Conservation (phyloP, 2,888 invertebrate species). For the Calameuta pallipes region DNA sequence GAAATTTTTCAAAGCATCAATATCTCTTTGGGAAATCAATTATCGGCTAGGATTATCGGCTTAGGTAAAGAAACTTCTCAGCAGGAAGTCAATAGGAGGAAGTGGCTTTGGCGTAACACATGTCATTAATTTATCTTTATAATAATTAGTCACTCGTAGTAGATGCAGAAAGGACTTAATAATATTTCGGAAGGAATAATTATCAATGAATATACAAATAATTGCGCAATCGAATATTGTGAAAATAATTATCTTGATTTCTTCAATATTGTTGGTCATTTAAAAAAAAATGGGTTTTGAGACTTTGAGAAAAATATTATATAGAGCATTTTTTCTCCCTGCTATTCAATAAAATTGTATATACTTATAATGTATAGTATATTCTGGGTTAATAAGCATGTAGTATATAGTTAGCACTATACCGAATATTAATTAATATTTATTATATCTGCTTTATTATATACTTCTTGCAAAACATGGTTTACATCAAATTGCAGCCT, state of each 20-base stretch:
- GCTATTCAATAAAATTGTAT: background rate
- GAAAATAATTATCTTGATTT: background rate
- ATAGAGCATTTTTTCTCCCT: background rate
- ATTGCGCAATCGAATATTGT: background rate
- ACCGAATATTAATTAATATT: background rate
- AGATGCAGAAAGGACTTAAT: background rate
- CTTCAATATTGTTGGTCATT: background rate
- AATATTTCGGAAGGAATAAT: background rate
- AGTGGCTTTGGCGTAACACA: background rate
- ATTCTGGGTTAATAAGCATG: background rate
- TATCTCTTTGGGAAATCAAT: background rate
- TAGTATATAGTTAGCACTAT: background rate
- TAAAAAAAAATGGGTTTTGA: background rate
- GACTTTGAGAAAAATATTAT: background rate
- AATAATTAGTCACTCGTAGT: background rate
- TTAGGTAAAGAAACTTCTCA: background rate
- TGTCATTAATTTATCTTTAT: background rate
- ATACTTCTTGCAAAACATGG: background rate
- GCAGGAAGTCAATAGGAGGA: background rate
- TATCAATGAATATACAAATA: background rate
- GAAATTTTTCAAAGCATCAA: background rate
- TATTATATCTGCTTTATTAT: background rate
- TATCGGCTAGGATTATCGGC: background rate
- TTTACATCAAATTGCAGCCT: background rate
- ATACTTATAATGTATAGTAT: background rate